Percentiles rank a stretch among this genome's conserved stretches.
These are phyloP conservation scores for Tachystola acroxantha DNA, from an alignment of 2,888 invertebrate genomes.

Conservation along the genomic window DNA sequence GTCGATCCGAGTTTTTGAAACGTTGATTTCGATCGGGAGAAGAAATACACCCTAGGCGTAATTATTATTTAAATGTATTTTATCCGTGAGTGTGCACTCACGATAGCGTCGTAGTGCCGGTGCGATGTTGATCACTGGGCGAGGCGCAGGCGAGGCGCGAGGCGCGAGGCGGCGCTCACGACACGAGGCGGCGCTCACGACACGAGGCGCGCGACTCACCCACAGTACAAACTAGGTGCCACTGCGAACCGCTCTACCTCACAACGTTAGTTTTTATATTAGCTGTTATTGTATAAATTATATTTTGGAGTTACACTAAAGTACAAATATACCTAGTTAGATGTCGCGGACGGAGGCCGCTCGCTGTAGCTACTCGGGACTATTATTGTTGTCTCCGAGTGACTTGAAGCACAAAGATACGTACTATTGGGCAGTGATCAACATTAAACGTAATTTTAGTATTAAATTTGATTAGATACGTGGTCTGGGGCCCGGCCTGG, in stretches of 20 bases:
- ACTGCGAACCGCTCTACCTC: slow-evolving; percentile 71
- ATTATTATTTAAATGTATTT: slow-evolving; percentile 71
- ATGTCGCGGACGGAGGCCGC: slow-evolving; percentile 60
- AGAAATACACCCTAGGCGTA: slow-evolving; percentile 75
- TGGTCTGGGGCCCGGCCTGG: slow-evolving; percentile 57
- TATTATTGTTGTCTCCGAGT: slow-evolving; percentile 72
- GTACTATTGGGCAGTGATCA: slow-evolving; percentile 78
- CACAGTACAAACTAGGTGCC: slow-evolving; percentile 33
- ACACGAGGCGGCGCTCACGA: slow-evolving; percentile 14
- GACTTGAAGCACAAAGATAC: slow-evolving; percentile 76
- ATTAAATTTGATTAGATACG: slow-evolving; percentile 72
- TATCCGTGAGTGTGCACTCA: slow-evolving; percentile 60
- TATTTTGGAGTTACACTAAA: slow-evolving; percentile 72
- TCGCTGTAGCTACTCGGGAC: slow-evolving; percentile 48
- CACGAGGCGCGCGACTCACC: slow-evolving; percentile 17
- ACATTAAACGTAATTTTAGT: slow-evolving; percentile 76
- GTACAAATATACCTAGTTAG: slow-evolving; percentile 47
- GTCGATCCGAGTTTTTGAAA: slow-evolving; percentile 75
- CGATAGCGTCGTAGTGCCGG: slow-evolving; percentile 67
- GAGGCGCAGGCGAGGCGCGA: slow-evolving; percentile 20
- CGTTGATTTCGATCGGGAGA: slow-evolving; percentile 76
- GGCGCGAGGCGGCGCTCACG: slow-evolving; percentile 14
- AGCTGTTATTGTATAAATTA: slow-evolving; percentile 74
- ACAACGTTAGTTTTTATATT: slow-evolving; percentile 66
- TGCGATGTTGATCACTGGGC: slow-evolving; percentile 74